Conservation (phyloP, 2,797 vertebrate species). For the Simalia tracyae region DNA sequence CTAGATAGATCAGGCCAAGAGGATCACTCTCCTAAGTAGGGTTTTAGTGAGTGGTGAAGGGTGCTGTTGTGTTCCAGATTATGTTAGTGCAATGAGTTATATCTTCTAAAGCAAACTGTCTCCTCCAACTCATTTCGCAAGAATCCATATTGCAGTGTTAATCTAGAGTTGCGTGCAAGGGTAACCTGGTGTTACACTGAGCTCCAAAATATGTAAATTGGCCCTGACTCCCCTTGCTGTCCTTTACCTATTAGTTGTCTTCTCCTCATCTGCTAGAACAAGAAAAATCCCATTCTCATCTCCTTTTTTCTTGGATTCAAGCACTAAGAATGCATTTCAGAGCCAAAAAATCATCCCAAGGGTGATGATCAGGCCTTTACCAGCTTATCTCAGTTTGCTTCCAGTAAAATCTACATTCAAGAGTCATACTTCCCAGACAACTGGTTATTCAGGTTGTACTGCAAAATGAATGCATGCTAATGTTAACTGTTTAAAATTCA, state of each 20-base stretch:
- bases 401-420: constrained; percentile 57
- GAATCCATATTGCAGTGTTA: not conserved
- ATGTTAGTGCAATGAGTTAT: not conserved
- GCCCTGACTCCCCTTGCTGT: not conserved
- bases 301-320: not conserved
- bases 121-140: not conserved
- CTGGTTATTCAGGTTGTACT: constrained; percentile 63
- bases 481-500: constrained; percentile 61
- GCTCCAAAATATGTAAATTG: not conserved
- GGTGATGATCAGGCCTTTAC: not conserved
- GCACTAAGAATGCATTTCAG: not conserved
- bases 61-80: not conserved
- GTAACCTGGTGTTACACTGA: not conserved
- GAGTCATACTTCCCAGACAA: constrained; percentile 37
- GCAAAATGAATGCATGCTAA: constrained; percentile 70
- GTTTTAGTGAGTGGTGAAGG: not conserved
- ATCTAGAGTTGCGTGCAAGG: not conserved
- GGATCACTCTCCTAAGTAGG: not conserved
- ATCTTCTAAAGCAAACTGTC: not conserved
- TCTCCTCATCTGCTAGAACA: not conserved
- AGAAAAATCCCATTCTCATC: not conserved
- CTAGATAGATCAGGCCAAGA: not conserved
- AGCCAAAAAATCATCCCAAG: not conserved
- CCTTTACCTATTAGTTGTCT: not conserved
- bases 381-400: constrained; percentile 36